Evolutionary conservation across 2,113 vertebrate genomes (phyloP), one percentile per base, ranked within the genome.

Genomic region (Seriola rivoliana): DNA sequence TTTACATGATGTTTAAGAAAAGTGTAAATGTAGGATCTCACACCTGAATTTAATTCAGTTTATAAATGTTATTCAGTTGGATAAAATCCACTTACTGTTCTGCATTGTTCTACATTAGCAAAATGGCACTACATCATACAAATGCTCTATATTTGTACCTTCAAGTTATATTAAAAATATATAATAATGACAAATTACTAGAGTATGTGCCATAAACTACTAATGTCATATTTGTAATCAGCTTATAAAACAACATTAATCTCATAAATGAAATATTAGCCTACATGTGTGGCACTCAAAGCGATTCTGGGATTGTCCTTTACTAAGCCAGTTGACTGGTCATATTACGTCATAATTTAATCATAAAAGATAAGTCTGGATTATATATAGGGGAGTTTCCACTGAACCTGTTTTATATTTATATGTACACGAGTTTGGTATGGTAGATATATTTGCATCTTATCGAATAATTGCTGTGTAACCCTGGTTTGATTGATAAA

Each of bases 391-490:
- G 52, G 52, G 63, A 5, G 36, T 73, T 21, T 38, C 81, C 48
- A 42, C 17, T 57, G 58, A 19, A 6, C 7, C 7, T 66, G 44
- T 59, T 52, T 34, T 42, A 42, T 42, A 2, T 11, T 1, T 10
- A 64, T 75, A 59, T 48, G 7, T 67, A 57, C 25, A 77, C 4
- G 14, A 70, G 58, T 67, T 46, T 13, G 29, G 2, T 25, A 52
- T 34, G n/a, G 4, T 25, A 34, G 1, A 13, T 40, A 38, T 52
- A 59, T 50, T 71, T 67, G 62, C 12, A 60, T 21, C 23, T 55
- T 54, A 67, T 80, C 63, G 48, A 8, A 62, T 72, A 67, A 68
- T 85, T 76, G 60, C 11, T 68, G 46, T 68, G 44, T 57, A 34
- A 67, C 13, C 14, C 25, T 32, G 34, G 5, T 36, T 44, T 71